phyloP scores from a whole-genome alignment of 1,140 invertebrate species.

The Melanaphis sacchari region DNA sequence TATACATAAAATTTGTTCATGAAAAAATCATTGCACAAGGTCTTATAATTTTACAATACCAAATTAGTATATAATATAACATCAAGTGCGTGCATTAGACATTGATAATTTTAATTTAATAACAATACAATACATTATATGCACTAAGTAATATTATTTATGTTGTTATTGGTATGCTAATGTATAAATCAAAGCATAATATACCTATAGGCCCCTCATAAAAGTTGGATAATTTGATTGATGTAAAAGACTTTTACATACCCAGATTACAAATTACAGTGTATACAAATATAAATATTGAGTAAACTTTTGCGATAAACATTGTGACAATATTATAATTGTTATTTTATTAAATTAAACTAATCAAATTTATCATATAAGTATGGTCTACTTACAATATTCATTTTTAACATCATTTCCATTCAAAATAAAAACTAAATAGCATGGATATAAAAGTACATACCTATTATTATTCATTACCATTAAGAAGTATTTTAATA shows the following conservation, averaged over 20 bases:
- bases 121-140: not conserved
- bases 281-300: not conserved
- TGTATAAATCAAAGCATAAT: not conserved
- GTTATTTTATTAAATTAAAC: not conserved
- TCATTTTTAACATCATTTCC: not conserved
- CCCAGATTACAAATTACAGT: not conserved
- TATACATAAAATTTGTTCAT: not conserved
- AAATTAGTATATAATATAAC: not conserved
- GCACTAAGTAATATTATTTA: not conserved
- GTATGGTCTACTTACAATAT: not conserved
- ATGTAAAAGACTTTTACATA: not conserved
- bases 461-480: not conserved
- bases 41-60: not conserved
- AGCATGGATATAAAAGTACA: not conserved
- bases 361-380: not conserved
- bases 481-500: not conserved
- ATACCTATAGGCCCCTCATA: not conserved
- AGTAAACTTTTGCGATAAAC: not conserved
- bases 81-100: not conserved
- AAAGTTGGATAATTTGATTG: not conserved
- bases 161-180: not conserved
- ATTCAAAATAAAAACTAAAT: not conserved
- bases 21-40: not conserved
- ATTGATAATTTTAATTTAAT: not conserved
- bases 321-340: not conserved